Conservation (phyloP, 2,113 vertebrate genomes). For the Platysternon megacephalum region DNA sequence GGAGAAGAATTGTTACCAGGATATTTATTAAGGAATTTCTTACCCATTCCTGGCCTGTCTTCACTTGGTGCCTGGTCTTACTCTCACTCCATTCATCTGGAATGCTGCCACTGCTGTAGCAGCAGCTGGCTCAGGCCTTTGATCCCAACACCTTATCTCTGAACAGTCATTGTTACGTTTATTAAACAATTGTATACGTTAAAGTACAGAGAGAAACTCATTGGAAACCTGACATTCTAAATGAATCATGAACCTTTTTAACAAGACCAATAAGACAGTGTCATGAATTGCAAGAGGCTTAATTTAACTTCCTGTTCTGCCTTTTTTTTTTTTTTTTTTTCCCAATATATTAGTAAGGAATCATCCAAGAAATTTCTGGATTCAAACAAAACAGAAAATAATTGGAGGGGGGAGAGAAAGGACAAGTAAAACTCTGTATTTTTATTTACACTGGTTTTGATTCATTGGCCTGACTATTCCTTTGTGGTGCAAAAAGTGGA, state of each 20-base stretch:
- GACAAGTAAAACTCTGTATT: not conserved
- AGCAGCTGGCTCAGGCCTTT: not conserved
- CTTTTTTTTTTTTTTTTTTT: not conserved
- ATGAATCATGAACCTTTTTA: constrained; percentile 8
- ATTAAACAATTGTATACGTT: not conserved
- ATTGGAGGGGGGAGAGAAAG: not conserved
- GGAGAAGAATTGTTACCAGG: not conserved
- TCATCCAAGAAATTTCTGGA: not conserved
- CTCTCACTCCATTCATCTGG: not conserved
- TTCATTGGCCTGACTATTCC: not conserved
- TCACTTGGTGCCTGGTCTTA: not conserved
- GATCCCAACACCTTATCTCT: not conserved
- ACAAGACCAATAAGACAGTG: not conserved
- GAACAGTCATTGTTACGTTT: not conserved
- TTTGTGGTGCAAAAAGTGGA: not conserved
- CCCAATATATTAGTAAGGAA: not conserved
- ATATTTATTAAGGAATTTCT: not conserved
- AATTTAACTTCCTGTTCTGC: not conserved
- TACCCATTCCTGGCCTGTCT: not conserved
- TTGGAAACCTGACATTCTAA: not conserved
- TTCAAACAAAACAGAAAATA: not conserved
- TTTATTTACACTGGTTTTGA: not conserved
- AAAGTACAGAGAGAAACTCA: not conserved
- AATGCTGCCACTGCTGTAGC: not conserved
- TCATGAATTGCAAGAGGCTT: not conserved